Evolutionary conservation across 2,113 vertebrate genomes (phyloP).

Genomic region (Scophthalmus maximus): DNA sequence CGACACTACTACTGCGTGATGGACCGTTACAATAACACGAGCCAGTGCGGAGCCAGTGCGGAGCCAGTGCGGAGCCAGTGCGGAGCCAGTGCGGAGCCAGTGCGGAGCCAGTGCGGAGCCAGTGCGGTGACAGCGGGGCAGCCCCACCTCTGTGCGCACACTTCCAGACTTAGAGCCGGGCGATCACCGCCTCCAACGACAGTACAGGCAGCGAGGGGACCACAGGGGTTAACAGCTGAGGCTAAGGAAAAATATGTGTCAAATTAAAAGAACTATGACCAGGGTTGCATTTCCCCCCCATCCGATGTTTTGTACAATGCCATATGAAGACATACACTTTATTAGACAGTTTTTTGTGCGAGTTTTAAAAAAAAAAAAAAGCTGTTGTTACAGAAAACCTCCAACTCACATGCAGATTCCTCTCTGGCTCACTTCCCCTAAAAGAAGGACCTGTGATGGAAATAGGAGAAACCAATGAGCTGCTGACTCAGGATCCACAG

Average conservation of each 20-base stretch:
- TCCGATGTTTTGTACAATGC: too few species aligned
- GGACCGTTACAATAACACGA: slow-evolving; percentile 45
- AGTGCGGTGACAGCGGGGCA: too few species aligned
- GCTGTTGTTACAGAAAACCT: background rate
- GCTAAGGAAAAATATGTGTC: too few species aligned
- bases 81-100: slow-evolving; percentile 49
- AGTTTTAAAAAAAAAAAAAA: too few species aligned
- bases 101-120: slow-evolving; percentile 49
- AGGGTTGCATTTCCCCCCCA: too few species aligned
- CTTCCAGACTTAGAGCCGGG: too few species aligned
- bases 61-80: slow-evolving; percentile 49
- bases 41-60: slow-evolving; percentile 47
- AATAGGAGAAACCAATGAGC: background rate
- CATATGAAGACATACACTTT: too few species aligned
- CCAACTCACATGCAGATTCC: slow-evolving; percentile 6
- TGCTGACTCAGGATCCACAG: background rate
- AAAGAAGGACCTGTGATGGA: slow-evolving; percentile 17
- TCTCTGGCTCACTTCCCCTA: slow-evolving; percentile 23
- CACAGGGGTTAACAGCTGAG: too few species aligned
- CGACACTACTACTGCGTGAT: slow-evolving; percentile 58
- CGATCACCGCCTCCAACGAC: too few species aligned
- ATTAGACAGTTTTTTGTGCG: too few species aligned
- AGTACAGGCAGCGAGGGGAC: too few species aligned
- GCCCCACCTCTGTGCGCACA: slow-evolving; percentile 35
- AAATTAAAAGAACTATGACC: too few species aligned